phyloP scores from a whole-genome alignment of 2,888 invertebrate species.

The Eupithecia abbreviata region DNA sequence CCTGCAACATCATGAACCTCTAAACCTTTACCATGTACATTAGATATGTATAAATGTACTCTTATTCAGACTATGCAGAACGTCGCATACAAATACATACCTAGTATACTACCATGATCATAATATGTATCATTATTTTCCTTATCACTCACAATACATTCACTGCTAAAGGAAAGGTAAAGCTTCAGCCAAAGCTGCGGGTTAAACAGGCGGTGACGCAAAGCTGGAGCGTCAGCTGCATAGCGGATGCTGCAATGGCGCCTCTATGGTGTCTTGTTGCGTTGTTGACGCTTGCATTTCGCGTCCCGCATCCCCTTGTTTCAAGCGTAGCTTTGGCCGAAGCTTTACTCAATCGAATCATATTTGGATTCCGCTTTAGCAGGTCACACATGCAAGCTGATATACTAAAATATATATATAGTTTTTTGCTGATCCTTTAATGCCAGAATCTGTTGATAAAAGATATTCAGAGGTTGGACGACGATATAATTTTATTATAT shows the following conservation, averaged over 20 bases:
- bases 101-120: neutral
- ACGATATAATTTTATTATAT: conserved; percentile 46
- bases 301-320: too few relatives aligned
- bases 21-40: neutral
- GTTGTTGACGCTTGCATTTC: too few relatives aligned
- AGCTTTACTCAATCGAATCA: neutral
- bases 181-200: too few relatives aligned
- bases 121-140: neutral
- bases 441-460: conserved; percentile 38
- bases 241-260: too few relatives aligned
- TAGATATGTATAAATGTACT: neutral
- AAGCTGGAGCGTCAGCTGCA: too few relatives aligned
- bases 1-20: neutral
- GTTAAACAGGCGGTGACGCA: too few relatives aligned
- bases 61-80: neutral
- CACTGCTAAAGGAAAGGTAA: neutral
- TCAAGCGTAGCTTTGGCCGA: too few relatives aligned
- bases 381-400: neutral
- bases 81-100: neutral
- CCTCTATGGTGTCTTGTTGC: too few relatives aligned
- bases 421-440: conserved; percentile 24
- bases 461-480: conserved; percentile 36
- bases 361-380: neutral
- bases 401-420: conserved; percentile 18
- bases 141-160: neutral